A percentile compares a stretch with the other conserved stretches of the same genome.
phyloP scores from a whole-genome alignment of 2,888 invertebrate species.

The Embidobia sp. region DNA sequence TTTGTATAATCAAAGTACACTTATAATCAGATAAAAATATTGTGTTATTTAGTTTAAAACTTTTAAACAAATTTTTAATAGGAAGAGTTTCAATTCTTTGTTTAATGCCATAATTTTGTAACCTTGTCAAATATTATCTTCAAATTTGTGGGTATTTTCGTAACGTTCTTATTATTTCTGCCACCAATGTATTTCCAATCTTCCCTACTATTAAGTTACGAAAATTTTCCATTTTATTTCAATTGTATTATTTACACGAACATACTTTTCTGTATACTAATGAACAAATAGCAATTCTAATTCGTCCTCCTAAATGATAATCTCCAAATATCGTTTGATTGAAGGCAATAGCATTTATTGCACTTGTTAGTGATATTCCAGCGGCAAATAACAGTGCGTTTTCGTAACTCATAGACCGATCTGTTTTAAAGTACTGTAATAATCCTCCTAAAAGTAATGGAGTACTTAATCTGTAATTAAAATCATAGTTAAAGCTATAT shows the following conservation, averaged over 20 bases:
- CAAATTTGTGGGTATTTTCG: no score
- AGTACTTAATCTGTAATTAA: conserved; percentile 84
- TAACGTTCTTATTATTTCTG: no score
- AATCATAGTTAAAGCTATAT: no score
- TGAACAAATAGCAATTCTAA: conserved; percentile 91
- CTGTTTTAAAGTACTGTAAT: conserved; percentile 84
- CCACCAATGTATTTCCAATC: no score
- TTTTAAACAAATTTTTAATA: not conserved
- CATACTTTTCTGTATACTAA: conserved; percentile 93
- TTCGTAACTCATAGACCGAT: conserved; percentile 66
- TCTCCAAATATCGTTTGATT: conserved; percentile 87
- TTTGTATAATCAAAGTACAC: no score
- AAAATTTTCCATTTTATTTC: no score
- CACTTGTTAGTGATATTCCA: conserved; percentile 76
- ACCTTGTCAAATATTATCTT: no score
- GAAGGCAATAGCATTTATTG: conserved; percentile 83
- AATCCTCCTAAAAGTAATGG: conserved; percentile 86
- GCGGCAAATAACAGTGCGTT: conserved; percentile 76
- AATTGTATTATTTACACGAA: no score
- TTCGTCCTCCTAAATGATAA: conserved; percentile 90
- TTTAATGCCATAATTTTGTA: no score
- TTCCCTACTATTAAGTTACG: no score
- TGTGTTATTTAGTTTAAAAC: no score
- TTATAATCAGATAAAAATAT: not conserved
- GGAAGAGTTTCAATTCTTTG: no score